Evolutionary conservation across 2,888 invertebrate genomes (phyloP), one percentile per base, ranked within the genome.

Genomic region (Drosophila prolongata): DNA sequence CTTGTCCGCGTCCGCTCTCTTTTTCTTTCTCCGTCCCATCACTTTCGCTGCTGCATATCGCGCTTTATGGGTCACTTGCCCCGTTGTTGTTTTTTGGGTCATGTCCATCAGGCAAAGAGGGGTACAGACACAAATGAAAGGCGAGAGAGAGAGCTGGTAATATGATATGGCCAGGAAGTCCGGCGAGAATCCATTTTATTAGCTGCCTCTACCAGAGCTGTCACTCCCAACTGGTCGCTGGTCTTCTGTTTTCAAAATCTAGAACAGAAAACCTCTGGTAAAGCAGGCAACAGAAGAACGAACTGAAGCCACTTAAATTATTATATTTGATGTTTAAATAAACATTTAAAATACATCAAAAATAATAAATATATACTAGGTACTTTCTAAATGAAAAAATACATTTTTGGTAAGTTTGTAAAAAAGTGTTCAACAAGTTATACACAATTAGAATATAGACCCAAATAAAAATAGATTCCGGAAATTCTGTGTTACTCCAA

Each of bases 101-200:
- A 84, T 84, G 83, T 84, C 87, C 89, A 86, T 88, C 84, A 83
- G 76, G 65, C 72, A 66, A 82, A 78, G 79, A 76, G 43, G 4
- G 37, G 35, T 24, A 60, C 61, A 60, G 35, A 27, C 27, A 16
- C 10, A 13, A 37, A 13, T 6, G 27, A n/a, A 1, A 34, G 19
- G 43, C 27, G 19, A 19, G 13, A 24, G 13, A 24, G 59, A 35
- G 35, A 30, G 73, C 84, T 80, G 78, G 85, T 87, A 86, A 86
- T 77, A 73, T 75, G 85, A 86, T 87, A 87, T 73, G 75, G 64
- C 71, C 87, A 89, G 85, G 85, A 86, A 85, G 89, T 86, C 85
- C 85, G 85, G 87, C 80, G 89, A 87, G 85, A 86, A 87, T 89
- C 86, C 87, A 86, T 87, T 89, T 86, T 89, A 85, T 84, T 87